Evolutionary conservation across 2,888 invertebrate genomes (phyloP).

Genomic region (Scelioninae gen. 1): DNA sequence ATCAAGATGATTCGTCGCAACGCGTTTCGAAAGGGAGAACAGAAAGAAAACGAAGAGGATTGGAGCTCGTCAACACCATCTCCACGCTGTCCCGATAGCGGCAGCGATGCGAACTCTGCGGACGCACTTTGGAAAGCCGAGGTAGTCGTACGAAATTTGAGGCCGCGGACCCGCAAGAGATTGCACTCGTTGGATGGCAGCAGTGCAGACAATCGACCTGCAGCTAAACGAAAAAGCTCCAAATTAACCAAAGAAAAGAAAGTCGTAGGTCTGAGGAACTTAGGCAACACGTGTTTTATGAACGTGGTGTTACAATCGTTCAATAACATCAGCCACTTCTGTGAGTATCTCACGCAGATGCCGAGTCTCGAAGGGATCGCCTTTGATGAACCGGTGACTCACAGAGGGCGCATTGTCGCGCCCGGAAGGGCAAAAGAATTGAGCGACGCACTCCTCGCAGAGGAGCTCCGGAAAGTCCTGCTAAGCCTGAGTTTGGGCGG

Average conservation of each 20-base stretch:
- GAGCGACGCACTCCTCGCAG: slow-evolving; percentile 90
- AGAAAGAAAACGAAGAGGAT: slow-evolving; percentile 81
- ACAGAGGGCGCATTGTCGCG: slow-evolving; percentile 85
- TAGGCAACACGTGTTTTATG: slow-evolving; percentile 95
- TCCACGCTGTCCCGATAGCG: slow-evolving; percentile 76
- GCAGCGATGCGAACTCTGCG: slow-evolving; percentile 81
- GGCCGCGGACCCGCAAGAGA: slow-evolving; percentile 87
- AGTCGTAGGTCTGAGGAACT: slow-evolving; percentile 90
- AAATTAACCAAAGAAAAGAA: slow-evolving; percentile 87
- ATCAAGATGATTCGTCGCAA: slow-evolving; percentile 86
- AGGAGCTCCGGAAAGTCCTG: slow-evolving; percentile 91
- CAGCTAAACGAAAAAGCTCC: slow-evolving; percentile 80
- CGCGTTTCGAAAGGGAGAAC: slow-evolving; percentile 79
- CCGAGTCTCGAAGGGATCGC: slow-evolving; percentile 88
- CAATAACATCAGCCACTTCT: slow-evolving; percentile 93
- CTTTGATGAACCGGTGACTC: slow-evolving; percentile 81
- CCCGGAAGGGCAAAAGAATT: slow-evolving; percentile 87
- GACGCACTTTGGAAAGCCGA: slow-evolving; percentile 84
- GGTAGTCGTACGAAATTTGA: slow-evolving; percentile 86
- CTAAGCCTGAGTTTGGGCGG: slow-evolving; percentile 89
- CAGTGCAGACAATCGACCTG: slow-evolving; percentile 85
- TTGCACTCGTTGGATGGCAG: slow-evolving; percentile 86
- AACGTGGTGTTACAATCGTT: slow-evolving; percentile 93
- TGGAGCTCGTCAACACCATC: slow-evolving; percentile 80
- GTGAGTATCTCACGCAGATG: slow-evolving; percentile 91